Evolutionary conservation across 1,140 invertebrate species (phyloP).

Genomic region (Aporrectodea caliginosa): DNA sequence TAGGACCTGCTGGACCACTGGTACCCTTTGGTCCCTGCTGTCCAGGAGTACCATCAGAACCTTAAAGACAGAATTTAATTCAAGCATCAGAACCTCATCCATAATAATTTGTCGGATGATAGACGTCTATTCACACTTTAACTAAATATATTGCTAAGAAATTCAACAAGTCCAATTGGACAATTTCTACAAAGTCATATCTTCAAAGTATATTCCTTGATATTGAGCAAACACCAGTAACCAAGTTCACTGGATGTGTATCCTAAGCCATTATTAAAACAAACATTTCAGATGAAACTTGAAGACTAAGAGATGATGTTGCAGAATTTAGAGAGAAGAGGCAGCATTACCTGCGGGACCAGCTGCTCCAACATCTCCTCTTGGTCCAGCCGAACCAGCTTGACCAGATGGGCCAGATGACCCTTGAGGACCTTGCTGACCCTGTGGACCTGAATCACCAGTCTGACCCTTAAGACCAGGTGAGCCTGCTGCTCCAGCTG

Average conservation of each 20-base stretch:
- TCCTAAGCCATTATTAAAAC: too few relatives aligned
- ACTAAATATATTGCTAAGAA: too few relatives aligned
- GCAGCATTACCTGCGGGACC: conserved; percentile 1
- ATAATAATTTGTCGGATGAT: too few relatives aligned
- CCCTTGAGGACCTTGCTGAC: conserved; percentile 22
- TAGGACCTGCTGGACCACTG: conserved; percentile 8
- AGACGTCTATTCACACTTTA: too few relatives aligned
- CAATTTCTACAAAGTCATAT: too few relatives aligned
- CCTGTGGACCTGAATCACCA: conserved; percentile 13
- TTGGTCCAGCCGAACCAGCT: conserved; percentile 1
- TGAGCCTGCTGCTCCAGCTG: conserved; percentile 12
- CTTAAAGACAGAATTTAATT: too few relatives aligned
- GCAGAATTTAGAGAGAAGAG: neutral
- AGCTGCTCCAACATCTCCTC: neutral
- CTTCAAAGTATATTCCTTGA: too few relatives aligned
- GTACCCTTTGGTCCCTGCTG: conserved; percentile 6
- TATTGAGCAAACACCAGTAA: too few relatives aligned
- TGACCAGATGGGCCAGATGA: conserved; percentile 4
- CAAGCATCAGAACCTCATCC: too few relatives aligned
- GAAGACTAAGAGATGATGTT: neutral
- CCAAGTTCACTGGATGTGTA: too few relatives aligned
- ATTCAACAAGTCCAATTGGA: too few relatives aligned
- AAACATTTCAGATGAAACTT: neutral
- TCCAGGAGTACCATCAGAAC: conserved; percentile 14
- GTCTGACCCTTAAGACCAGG: conserved; percentile 8